Conservation (phyloP, 64 coral and sea anemone genomes). For the Pocillopora damicornis region DNA sequence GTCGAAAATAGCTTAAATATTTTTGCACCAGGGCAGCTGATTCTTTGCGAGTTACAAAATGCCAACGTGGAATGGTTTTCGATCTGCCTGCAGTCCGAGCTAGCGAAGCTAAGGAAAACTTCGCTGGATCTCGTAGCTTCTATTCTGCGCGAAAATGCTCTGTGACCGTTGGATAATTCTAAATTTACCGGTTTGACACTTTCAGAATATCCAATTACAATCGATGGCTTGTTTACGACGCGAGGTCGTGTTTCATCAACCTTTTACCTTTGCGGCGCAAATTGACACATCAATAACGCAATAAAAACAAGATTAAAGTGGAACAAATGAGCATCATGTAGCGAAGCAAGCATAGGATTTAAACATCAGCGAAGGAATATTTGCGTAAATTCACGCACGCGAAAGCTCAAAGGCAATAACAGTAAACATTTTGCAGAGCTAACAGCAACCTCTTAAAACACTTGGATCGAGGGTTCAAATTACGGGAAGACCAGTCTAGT, state of each 20-base stretch:
- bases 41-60: not conserved
- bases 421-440: not conserved
- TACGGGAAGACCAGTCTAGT: not conserved
- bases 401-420: not conserved
- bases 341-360: not conserved
- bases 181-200: not conserved
- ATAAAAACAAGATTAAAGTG: not conserved
- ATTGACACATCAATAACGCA: not conserved
- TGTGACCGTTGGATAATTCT: not conserved
- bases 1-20: not conserved
- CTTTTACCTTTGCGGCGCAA: not conserved
- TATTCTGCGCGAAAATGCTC: not conserved
- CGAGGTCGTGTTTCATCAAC: conserved; percentile 11
- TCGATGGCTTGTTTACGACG: not conserved
- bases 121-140: not conserved
- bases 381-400: not conserved
- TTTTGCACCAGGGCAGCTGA: not conserved
- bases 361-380: not conserved
- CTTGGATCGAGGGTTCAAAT: not conserved
- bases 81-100: not conserved
- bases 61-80: not conserved
- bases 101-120: not conserved
- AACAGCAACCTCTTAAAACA: not conserved
- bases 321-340: not conserved
- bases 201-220: not conserved